These are phyloP conservation scores for Oscarella lobularis DNA, from an alignment of 37 sponge, comb jelly and placozoan species.

Conservation along the genomic window DNA sequence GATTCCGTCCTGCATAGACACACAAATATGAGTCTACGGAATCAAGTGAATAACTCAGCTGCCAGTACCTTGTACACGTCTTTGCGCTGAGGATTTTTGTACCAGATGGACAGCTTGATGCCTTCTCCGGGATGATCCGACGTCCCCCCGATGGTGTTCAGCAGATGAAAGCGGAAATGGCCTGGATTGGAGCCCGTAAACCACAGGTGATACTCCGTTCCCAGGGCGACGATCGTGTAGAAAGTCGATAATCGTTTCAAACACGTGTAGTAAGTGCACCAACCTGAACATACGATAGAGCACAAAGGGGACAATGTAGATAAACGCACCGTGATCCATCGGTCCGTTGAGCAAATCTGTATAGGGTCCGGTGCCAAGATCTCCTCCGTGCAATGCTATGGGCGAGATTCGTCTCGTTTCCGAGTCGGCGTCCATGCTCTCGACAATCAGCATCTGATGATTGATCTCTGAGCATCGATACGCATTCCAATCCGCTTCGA, in stretches of 20 bases:
- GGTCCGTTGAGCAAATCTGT: slow-evolving; percentile 86
- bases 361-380: slow-evolving; percentile 45
- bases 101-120: slow-evolving; percentile 49
- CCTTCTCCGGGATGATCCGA: not conserved
- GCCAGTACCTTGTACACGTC: slow-evolving; percentile 57
- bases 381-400: slow-evolving; percentile 60
- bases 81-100: slow-evolving; percentile 51
- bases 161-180: slow-evolving; percentile 51
- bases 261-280: slow-evolving; percentile 87
- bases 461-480: slow-evolving; percentile 42
- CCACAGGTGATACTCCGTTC: slow-evolving; percentile 60
- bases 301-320: not conserved
- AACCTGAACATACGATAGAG: slow-evolving; percentile 21
- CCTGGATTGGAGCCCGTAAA: slow-evolving; percentile 48
- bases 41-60: no score
- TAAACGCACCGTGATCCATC: slow-evolving; percentile 76
- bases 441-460: slow-evolving; percentile 72
- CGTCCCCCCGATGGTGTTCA: slow-evolving; percentile 29
- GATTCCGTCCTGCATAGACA: not conserved
- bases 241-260: slow-evolving; percentile 80
- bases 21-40: no score
- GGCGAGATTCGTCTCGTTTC: slow-evolving; percentile 76
- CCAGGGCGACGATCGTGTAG: slow-evolving; percentile 51
- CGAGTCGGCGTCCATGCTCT: slow-evolving; percentile 82
- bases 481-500: slow-evolving; percentile 28